phyloP scores from a whole-genome alignment of 2,113 vertebrate genomes.

The Tyrannus savana region DNA sequence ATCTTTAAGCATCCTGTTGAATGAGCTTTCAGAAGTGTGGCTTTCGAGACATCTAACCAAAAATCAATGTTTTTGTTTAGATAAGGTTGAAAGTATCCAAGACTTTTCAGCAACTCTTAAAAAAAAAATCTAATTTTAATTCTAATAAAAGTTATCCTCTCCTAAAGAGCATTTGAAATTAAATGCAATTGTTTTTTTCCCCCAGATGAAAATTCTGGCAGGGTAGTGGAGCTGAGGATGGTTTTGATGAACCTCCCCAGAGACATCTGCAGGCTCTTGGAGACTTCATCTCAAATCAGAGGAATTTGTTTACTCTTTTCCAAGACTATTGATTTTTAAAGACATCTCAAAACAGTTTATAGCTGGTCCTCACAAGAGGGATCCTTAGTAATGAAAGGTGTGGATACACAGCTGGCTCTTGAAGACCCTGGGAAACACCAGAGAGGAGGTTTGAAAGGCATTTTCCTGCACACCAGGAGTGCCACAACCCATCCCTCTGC shows the following conservation, averaged over 20 bases:
- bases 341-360: background rate
- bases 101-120: background rate
- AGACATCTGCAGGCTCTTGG: background rate
- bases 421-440: background rate
- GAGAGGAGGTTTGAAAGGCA: background rate
- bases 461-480: background rate
- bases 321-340: slow-evolving; percentile 10
- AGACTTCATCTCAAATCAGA: background rate
- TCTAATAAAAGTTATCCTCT: background rate
- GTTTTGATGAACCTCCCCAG: background rate
- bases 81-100: background rate
- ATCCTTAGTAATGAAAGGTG: background rate
- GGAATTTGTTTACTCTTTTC: background rate
- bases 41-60: slow-evolving; percentile 7
- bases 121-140: background rate
- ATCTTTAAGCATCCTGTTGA: slow-evolving; percentile 33
- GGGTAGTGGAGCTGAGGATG: background rate
- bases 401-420: background rate
- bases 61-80: background rate
- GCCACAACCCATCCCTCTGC: background rate
- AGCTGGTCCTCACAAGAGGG: background rate
- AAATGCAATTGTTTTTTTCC: background rate
- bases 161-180: background rate
- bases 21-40: background rate
- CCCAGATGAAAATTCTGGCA: background rate